Evolutionary conservation across 2,888 invertebrate genomes (phyloP), one percentile per base, ranked within the genome.

Genomic region (Oligia latruncula): DNA sequence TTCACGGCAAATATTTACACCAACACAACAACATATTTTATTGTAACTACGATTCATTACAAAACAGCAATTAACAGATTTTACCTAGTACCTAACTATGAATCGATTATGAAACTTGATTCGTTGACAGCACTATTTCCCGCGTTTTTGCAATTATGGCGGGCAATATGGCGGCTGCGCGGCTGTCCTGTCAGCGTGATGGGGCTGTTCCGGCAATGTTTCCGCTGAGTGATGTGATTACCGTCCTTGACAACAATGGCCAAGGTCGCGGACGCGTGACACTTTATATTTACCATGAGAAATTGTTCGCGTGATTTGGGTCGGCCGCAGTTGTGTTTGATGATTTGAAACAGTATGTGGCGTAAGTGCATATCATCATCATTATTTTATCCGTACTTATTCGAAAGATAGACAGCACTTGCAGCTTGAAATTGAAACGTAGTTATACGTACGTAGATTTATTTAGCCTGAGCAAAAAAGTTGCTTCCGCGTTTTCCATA

Each of bases 111-210:
- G 82, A 83, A 87, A 88, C 80, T 80, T 58, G 64, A 68, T 78
- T 75, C 82, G 87, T 79, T 84, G 87, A 87, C 90, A 89, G 82
- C 85, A 86, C 88, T 89, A 88, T 90, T 90, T 88, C 89, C 90
- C 90, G 90, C 89, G 87, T 82, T 88, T 86, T 85, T 88, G 86
- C 67, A 85, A 90, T 91, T 88, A 90, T 86, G 83, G 83, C 85
- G 83, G 80, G 81, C 88, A 90, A 90, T 90, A 86, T 90, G 87
- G 86, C 81, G 88, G 80, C 86, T 46, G 68, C 49, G 40, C n/a
- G 60, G n/a, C 80, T 91, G 92, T 92, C 93, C 80, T 91, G 92
- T 92, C 93, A 92, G 84, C 88, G 78, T 93, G 93, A 94, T 93
- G 91, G 92, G 90, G 89, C 91, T 92, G 92, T 94, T 93, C 94